Evolutionary conservation across 2,113 vertebrate species (phyloP).

Genomic region (Lethenteron reissneri): DNA sequence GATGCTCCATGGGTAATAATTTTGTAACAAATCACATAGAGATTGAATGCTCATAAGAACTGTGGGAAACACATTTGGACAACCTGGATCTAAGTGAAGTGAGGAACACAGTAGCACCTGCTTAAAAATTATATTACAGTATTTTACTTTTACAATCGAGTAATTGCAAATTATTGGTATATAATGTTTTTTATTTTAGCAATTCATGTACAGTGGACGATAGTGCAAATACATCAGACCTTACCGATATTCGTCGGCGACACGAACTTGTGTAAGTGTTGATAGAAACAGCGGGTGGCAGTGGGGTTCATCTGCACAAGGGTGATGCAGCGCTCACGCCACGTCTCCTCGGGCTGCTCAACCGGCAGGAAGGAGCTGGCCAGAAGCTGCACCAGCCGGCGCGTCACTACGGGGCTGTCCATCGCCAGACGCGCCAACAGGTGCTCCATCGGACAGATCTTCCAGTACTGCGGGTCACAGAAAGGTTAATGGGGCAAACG

Average conservation of each 20-base stretch:
- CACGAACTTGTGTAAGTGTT: constrained; percentile 36
- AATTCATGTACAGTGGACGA: too few species aligned
- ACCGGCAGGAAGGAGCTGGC: constrained; percentile 69
- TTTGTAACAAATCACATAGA: too few species aligned
- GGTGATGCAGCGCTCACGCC: constrained; percentile 65
- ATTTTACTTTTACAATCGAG: too few species aligned
- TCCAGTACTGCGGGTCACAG: constrained; percentile 51
- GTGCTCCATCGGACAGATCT: constrained; percentile 67
- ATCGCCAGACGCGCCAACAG: constrained; percentile 50
- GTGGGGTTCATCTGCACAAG: constrained; percentile 68
- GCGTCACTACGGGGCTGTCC: constrained; percentile 41
- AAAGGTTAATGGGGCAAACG: not conserved
- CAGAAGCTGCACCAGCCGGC: constrained; percentile 51
- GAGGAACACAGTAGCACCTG: too few species aligned
- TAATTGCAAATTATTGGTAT: too few species aligned
- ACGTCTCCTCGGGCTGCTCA: constrained; percentile 39
- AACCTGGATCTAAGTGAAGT: too few species aligned
- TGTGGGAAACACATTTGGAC: too few species aligned
- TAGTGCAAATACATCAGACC: not conserved
- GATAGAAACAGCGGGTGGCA: constrained; percentile 72
- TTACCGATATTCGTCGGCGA: constrained; percentile 59
- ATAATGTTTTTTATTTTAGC: too few species aligned
- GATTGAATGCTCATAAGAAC: too few species aligned
- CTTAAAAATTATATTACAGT: too few species aligned
- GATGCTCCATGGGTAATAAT: too few species aligned